These are phyloP conservation scores for Talpa occidentalis DNA, from an alignment of 2,113 vertebrate species.

Conservation along the genomic window DNA sequence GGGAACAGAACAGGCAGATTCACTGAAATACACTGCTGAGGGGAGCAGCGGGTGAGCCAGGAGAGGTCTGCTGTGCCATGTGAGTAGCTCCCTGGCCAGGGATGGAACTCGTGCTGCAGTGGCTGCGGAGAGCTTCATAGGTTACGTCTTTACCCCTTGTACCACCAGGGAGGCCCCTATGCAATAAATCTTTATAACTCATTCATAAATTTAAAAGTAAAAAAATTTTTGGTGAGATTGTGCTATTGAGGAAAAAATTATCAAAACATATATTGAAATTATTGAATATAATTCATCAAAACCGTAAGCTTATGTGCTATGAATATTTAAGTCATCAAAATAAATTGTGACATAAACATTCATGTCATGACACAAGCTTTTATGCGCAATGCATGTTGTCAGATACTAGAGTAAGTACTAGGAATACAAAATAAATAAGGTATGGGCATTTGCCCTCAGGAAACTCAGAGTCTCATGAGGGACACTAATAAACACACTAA, in stretches of 20 bases:
- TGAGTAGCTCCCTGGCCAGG: no score
- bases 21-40: no score
- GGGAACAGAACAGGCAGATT: no score
- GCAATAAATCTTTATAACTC: neutral
- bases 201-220: constrained; percentile 24
- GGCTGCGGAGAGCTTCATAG: no score
- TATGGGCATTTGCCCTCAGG: neutral
- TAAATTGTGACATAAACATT: constrained; percentile 13
- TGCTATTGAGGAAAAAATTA: neutral
- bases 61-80: no score
- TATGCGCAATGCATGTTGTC: neutral
- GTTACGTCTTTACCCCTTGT: no score
- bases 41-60: no score
- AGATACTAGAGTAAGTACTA: neutral
- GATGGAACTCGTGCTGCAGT: no score
- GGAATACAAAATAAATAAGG: neutral
- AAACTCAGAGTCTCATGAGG: neutral
- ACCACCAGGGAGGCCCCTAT: no score
- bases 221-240: neutral
- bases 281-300: constrained; percentile 38
- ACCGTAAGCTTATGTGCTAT: neutral
- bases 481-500: neutral
- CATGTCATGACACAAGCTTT: neutral
- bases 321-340: neutral
- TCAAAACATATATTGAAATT: constrained; percentile 27